phyloP scores from a whole-genome alignment of 2,888 invertebrate species.

The Eupelmus urozonus region DNA sequence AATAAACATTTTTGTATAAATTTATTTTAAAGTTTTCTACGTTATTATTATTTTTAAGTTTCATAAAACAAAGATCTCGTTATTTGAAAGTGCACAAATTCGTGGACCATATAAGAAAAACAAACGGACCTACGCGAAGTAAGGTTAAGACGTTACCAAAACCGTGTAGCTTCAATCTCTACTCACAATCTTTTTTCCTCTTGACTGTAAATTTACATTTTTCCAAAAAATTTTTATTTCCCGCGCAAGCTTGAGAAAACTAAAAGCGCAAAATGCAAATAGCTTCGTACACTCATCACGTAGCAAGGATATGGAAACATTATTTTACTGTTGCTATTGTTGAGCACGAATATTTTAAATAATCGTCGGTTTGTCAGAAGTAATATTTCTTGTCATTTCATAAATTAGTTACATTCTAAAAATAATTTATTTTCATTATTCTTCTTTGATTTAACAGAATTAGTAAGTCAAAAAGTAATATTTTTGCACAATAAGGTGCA shows the following conservation, averaged over 20 bases:
- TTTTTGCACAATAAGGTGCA: too few relatives aligned
- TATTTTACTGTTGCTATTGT: too few relatives aligned
- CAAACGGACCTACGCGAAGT: not conserved
- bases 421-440: too few relatives aligned
- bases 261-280: constrained; percentile 15
- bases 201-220: constrained; percentile 31
- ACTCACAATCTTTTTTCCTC: constrained; percentile 5
- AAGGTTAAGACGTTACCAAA: constrained; percentile 14
- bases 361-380: not conserved
- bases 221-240: constrained; percentile 1
- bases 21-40: not conserved
- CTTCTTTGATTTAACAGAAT: too few relatives aligned
- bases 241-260: not conserved
- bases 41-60: constrained; percentile 5
- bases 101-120: not conserved
- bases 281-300: not conserved
- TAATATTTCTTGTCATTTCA: too few relatives aligned
- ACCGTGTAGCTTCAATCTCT: constrained; percentile 8
- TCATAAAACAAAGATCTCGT: not conserved
- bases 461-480: too few relatives aligned
- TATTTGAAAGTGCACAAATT: constrained; percentile 6
- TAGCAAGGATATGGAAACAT: too few relatives aligned
- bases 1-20: not conserved
- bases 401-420: too few relatives aligned
- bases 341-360: not conserved